Evolutionary conservation across 2,888 invertebrate genomes (phyloP), one percentile per base, ranked within the genome.

Genomic region (Lithophane leautieri): DNA sequence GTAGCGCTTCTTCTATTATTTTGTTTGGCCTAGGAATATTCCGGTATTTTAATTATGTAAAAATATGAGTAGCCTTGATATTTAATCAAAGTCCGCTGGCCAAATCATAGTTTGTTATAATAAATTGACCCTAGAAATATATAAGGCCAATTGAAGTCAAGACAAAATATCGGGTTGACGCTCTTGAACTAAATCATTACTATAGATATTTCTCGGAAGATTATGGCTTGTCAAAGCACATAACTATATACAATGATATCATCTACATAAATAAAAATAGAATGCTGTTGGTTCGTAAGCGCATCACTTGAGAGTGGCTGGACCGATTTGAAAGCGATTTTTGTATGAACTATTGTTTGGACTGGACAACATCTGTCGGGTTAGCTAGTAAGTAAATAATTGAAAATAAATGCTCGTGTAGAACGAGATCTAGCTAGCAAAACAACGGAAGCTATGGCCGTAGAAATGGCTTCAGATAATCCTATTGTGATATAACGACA

Each of bases 111-210:
- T n/a, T 58, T 34, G 63, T 69, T 47, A 25, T 76, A 85, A 28
- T 60, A 34, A 60, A 80, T 87, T 86, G 84, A 87, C 84, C 87
- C 65, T 54, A 78, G 44, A 69, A 70, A 76, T 72, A 34, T 34
- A 70, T 60, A 56, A 70, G 67, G 66, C 84, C 85, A 86, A 85
- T 82, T 85, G 80, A 78, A 42, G 44, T 61, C 58, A 67, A 67
- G 54, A 34, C 34, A 42, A 67, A 81, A 63, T 25, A 34, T 54
- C 7, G 19, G n/a, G 61, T 47, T 61, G 42, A 72, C 14, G 52
- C 25, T 56, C 61, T 72, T 72, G 62, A 79, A 68, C 50, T 60
- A 47, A 50, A 34, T 50, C 19, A 58, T 73, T 67, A 61, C 34
- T 60, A 19, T 47, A 54, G 14, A 12, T 54, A 67, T 60, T 60